Evolutionary conservation across 2,113 vertebrate genomes (phyloP).

Genomic region (Neodontobutis hainanensis): DNA sequence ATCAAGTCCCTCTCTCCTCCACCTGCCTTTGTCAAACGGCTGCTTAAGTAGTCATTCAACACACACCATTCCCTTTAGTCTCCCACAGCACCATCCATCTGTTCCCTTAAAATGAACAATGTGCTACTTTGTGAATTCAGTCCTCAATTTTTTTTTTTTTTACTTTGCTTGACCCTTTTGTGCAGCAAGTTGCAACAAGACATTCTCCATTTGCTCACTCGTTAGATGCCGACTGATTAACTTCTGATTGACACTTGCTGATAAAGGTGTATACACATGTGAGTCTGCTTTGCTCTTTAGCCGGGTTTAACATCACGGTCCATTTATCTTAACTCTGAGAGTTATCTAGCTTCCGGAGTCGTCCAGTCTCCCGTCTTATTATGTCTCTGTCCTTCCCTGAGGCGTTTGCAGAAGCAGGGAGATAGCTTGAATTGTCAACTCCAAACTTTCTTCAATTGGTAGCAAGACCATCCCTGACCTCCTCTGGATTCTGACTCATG

Average conservation of each 20-base stretch:
- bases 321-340: conserved; percentile 66
- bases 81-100: conserved; percentile 23
- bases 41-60: conserved; percentile 44
- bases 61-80: conserved; percentile 31
- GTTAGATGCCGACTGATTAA: conserved; percentile 52
- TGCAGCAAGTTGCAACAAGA: conserved; percentile 20
- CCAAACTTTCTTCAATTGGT: conserved; percentile 41
- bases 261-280: conserved; percentile 35
- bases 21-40: conserved; percentile 62
- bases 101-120: background rate
- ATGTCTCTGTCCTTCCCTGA: conserved; percentile 45
- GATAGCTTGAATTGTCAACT: conserved; percentile 32
- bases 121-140: conserved; percentile 8
- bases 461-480: conserved; percentile 24
- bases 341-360: conserved; percentile 60
- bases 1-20: conserved; percentile 63
- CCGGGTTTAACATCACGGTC: conserved; percentile 44
- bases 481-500: conserved; percentile 48
- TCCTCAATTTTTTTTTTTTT: background rate
- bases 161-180: conserved; percentile 22
- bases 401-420: conserved; percentile 37
- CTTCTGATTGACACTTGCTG: conserved; percentile 40
- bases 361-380: conserved; percentile 52
- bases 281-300: conserved; percentile 42
- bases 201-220: conserved; percentile 30